Evolutionary conservation across 2,888 invertebrate species (phyloP).

Genomic region (Tipula confusa): DNA sequence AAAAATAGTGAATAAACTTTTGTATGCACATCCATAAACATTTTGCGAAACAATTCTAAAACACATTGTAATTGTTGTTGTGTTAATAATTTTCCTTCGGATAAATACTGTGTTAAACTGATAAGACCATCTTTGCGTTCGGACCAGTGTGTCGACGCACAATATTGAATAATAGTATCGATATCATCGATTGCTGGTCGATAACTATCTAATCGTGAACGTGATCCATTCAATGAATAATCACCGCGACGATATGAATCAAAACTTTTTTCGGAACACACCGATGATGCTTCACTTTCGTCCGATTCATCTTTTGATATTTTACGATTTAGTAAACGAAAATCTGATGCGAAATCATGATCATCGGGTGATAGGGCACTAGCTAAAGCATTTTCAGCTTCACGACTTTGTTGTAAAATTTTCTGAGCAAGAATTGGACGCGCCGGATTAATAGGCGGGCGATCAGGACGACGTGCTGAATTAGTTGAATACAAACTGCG

Average conservation of each 20-base stretch:
- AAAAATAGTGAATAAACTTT: conserved; percentile 90
- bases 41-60: conserved; percentile 90
- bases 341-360: conserved; percentile 41
- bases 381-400: conserved; percentile 78
- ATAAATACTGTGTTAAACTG: conserved; percentile 66
- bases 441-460: conserved; percentile 55
- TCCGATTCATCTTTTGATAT: conserved; percentile 69
- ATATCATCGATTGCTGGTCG: conserved; percentile 68
- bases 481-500: conserved; percentile 36
- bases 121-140: conserved; percentile 92
- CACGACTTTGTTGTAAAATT: conserved; percentile 78
- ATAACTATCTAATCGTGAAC: conserved; percentile 65
- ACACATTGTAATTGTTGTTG: conserved; percentile 64
- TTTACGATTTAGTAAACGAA: conserved; percentile 52
- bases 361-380: conserved; percentile 64
- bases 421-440: conserved; percentile 69
- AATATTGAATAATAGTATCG: conserved; percentile 77
- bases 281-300: conserved; percentile 92
- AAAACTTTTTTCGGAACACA: conserved; percentile 87
- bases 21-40: conserved; percentile 96
- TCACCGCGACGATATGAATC: conserved; percentile 76
- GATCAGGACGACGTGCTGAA: conserved; percentile 49
- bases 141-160: conserved; percentile 88
- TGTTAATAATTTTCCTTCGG: conserved; percentile 56
- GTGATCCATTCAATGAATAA: conserved; percentile 79